phyloP scores from a whole-genome alignment of 1,140 invertebrate genomes.

The Geopemphigus sp. region DNA sequence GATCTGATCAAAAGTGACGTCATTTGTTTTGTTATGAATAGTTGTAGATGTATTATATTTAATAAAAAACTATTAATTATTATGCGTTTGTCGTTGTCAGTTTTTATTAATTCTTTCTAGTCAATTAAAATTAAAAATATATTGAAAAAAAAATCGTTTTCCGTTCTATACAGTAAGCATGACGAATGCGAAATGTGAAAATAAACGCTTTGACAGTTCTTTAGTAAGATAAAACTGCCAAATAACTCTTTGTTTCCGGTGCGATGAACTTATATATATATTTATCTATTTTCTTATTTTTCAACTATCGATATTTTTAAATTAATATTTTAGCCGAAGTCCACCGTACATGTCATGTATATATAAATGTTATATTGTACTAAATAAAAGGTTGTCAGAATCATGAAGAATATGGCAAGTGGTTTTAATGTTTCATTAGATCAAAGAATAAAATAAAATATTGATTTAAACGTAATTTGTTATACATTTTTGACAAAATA shows the following conservation, averaged over 20 bases:
- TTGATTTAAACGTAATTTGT: too few relatives aligned
- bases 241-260: not conserved
- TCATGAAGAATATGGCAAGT: too few relatives aligned
- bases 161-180: constrained; percentile 2
- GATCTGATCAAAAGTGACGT: too few relatives aligned
- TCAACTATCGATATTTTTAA: not conserved
- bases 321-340: not conserved
- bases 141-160: not conserved
- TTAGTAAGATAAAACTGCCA: not conserved
- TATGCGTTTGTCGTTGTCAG: not conserved
- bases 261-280: not conserved
- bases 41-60: too few relatives aligned
- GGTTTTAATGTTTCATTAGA: too few relatives aligned
- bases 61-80: not conserved
- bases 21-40: too few relatives aligned
- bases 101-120: not conserved
- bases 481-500: too few relatives aligned
- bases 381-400: too few relatives aligned
- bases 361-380: too few relatives aligned
- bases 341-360: not conserved
- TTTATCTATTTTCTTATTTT: not conserved
- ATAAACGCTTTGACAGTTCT: constrained; percentile 3
- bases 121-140: not conserved
- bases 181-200: constrained; percentile 27
- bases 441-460: too few relatives aligned